A percentile compares a stretch with the other conserved stretches of the same genome.
Evolutionary conservation across 1,140 invertebrate species (phyloP).

Genomic region (Proales similis): DNA sequence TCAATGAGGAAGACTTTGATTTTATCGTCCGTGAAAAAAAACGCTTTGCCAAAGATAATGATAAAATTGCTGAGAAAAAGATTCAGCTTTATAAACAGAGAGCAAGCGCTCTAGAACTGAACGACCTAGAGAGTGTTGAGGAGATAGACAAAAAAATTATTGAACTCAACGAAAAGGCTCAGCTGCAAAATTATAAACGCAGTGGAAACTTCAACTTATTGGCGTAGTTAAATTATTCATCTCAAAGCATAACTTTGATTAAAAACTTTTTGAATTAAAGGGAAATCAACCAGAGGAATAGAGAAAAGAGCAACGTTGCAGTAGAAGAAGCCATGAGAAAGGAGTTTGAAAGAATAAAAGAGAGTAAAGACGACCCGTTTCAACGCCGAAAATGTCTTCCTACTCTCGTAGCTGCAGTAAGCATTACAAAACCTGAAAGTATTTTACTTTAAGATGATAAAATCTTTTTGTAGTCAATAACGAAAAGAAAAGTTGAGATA

Average conservation of each 20-base stretch:
- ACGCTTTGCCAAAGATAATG: constrained; percentile 24
- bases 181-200: constrained; percentile 5
- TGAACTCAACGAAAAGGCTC: constrained; percentile 32
- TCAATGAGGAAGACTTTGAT: constrained; percentile 36
- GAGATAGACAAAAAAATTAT: constrained; percentile 27
- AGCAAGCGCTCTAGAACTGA: constrained; percentile 4
- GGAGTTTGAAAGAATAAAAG: constrained; percentile 33
- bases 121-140: constrained; percentile 12
- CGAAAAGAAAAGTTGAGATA: constrained; percentile 5
- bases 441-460: too few species aligned
- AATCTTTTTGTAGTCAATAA: too few species aligned
- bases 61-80: constrained; percentile 34
- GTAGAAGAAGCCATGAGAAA: constrained; percentile 37
- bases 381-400: constrained; percentile 22
- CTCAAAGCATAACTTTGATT: not conserved
- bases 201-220: constrained; percentile 23
- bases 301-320: constrained; percentile 6
- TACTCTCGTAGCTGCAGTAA: constrained; percentile 9
- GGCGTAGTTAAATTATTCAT: not conserved
- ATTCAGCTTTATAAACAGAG: constrained; percentile 5
- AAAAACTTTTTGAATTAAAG: not conserved
- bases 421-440: not conserved
- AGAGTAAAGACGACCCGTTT: constrained; percentile 30
- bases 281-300: constrained; percentile 29
- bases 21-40: constrained; percentile 24